Evolutionary conservation across 2,113 vertebrate species (phyloP), one percentile per base, ranked within the genome.

Genomic region (Leiothrix lutea): DNA sequence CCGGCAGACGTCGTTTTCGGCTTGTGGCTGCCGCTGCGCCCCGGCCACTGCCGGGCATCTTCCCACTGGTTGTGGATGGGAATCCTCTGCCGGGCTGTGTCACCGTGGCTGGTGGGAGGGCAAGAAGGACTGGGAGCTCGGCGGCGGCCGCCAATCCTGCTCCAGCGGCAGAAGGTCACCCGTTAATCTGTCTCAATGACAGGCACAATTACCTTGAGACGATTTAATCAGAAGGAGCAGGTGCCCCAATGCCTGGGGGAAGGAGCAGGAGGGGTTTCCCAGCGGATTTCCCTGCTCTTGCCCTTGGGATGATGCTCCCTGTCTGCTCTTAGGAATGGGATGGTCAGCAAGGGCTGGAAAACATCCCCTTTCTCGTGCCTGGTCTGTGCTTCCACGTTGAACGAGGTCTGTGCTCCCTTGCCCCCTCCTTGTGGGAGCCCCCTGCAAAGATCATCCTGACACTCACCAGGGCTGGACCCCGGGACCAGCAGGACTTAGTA

Each of bases 101-200:
- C 3, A 8, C 77, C 2, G 16, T 5, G 29, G 40, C 75, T 14
- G 5, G 47, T 14, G 64, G 80, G 81, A 90, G 91, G 92, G 61
- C 50, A 80, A 2, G 62, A 26, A 90, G 62, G 62, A 77, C 87
- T 6, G 58, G 58, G 89, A 80, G 79, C 85, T 56, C 7, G 18
- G 79, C 2, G 10, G 79, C 14, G 0, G 64, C 87, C 16, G 73
- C 92, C 93, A 95, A 94, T 94, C 97, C 94, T 70, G 62, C 86
- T 91, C 96, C 70, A 17, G 79, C 9, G 28, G 93, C 96, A 96
- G 94, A 87, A 97, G 96, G 95, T 97, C 86, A 75, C 80, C 86
- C 8, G 36, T 86, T 98, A 98, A 98, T 98, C 97, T 97, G 88
- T 66, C 96, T 94, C 97, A 97, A 72, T 90, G 97, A 96, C 97